Evolutionary conservation across 2,797 vertebrate genomes (phyloP), one percentile per base, ranked within the genome.

Genomic region (Onychomys torridus): DNA sequence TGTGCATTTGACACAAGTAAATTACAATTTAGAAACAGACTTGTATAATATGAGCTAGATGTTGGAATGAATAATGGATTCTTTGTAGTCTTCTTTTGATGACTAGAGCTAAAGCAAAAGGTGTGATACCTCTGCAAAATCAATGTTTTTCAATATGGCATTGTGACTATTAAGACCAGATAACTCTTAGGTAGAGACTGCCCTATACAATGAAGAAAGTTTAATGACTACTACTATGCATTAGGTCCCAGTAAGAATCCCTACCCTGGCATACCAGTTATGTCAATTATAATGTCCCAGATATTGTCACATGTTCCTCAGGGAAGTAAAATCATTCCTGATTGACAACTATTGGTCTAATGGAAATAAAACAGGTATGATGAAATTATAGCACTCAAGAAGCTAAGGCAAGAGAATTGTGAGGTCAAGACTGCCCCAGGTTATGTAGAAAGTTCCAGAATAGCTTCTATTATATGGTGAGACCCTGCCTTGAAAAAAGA

Each of bases 1-100:
- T 98, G 98, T 96, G 98, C 91, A 97, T 98, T 97, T 98, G 98
- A 98, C 98, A 98, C 86, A 98, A 98, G 98, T 90, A 98, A 97
- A 98, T 81, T 98, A 97, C 95, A 98, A 98, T 98, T 93, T 82
- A 97, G 98, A 98, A 95, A 43, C 73, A 98, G 93, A 40, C 86
- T 97, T 98, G 96, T 81, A 97, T 98, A 98, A 99, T 98, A 91
- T 94, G 83, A 93, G 90, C 88, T 98, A 98, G 89, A 82, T 94
- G 57, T 3, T 40, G 92, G 97, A 98, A 96, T 63, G 97, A 98
- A 98, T 97, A 83, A 97, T 97, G 91, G 89, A 29, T 91, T 90
- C 57, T 96, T 83, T 97, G 90, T 86, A 27, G 90, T 91, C 59
- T 96, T 83, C 91, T 98, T 96, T 78, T 96, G 98, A 98, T 97